Evolutionary conservation across 2,888 invertebrate species (phyloP).

Genomic region (Drosophila anomelani): DNA sequence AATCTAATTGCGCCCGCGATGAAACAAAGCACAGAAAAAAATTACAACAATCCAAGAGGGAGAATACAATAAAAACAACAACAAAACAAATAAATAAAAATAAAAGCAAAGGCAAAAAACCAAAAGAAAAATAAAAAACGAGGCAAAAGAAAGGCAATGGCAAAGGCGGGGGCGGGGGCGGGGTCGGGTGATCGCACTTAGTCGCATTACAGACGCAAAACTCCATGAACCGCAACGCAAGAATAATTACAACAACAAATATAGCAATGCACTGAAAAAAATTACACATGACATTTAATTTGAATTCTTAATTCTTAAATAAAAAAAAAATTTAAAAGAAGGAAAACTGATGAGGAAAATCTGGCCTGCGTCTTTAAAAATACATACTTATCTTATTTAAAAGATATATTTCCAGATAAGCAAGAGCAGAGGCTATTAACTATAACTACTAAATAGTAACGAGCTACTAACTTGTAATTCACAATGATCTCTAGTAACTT

Average conservation of each 20-base stretch:
- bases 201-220: conserved; percentile 74
- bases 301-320: not conserved
- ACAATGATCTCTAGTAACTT: no score
- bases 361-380: not conserved
- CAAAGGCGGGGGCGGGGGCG: conserved; percentile 32
- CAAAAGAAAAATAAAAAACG: conserved; percentile 4
- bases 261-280: conserved; percentile 10
- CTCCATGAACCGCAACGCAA: conserved; percentile 81
- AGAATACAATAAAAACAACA: conserved; percentile 52
- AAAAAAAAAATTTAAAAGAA: not conserved
- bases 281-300: not conserved
- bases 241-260: conserved; percentile 76
- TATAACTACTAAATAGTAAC: not conserved
- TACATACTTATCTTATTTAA: not conserved
- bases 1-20: conserved; percentile 77
- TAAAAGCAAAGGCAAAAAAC: conserved; percentile 41
- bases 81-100: conserved; percentile 40
- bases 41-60: conserved; percentile 55
- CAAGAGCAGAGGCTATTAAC: not conserved
- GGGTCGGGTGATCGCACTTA: conserved; percentile 66
- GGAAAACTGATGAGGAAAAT: not conserved
- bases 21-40: conserved; percentile 72
- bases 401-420: not conserved
- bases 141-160: conserved; percentile 11
- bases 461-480: no score